Conservation (phyloP, 2,888 invertebrate species). For the Drosophila austrosaltans region DNA sequence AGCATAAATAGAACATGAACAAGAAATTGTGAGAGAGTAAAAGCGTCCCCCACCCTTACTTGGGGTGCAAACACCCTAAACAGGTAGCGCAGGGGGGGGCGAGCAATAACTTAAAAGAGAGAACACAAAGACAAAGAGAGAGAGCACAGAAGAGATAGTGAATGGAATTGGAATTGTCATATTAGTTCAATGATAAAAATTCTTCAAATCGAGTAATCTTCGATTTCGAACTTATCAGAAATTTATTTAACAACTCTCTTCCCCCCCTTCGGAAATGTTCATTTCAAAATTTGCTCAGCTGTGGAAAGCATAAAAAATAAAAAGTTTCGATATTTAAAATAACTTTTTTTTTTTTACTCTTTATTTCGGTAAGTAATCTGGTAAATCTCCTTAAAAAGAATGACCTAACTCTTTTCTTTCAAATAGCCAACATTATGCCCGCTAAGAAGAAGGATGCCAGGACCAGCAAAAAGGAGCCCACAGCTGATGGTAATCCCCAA, state of each 20-base stretch:
- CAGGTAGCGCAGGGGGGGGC: not conserved
- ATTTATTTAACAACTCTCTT: not conserved
- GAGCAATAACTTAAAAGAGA: not conserved
- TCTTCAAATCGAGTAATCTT: conserved; percentile 4
- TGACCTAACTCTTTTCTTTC: not conserved
- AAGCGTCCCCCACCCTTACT: conserved; percentile 20
- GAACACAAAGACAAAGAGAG: not conserved
- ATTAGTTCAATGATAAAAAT: not conserved
- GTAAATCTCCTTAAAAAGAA: not conserved
- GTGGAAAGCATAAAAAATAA: not conserved
- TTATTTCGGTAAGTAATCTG: not conserved
- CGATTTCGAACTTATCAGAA: not conserved
- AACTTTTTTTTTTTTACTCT: not conserved
- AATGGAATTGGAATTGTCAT: not conserved
- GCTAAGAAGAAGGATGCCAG: conserved; percentile 36
- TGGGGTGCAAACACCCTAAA: conserved; percentile 14
- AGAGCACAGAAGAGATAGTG: not conserved
- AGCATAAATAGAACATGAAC: conserved; percentile 11
- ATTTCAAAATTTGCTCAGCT: not conserved
- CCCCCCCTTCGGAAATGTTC: not conserved
- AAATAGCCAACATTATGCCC: conserved; percentile 28
- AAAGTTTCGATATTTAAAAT: conserved; percentile 9
- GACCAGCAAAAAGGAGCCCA: conserved; percentile 45
- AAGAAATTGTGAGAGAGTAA: conserved; percentile 10
- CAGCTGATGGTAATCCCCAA: not conserved